phyloP scores from a whole-genome alignment of 2,113 vertebrate species.

The Steatornis caripensis region DNA sequence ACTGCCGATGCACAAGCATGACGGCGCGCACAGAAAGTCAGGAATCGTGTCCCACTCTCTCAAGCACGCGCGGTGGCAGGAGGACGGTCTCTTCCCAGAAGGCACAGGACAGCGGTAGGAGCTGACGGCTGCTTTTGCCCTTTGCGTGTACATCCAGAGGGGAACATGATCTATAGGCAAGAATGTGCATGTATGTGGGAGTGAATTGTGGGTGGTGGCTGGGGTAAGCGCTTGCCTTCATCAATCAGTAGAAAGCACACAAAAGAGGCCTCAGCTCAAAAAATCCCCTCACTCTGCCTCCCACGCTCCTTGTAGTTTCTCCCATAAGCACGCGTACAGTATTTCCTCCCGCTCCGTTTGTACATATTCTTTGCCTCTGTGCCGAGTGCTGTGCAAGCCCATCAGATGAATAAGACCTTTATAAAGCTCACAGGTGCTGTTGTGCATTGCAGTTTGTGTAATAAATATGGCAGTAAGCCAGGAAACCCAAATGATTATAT shows the following conservation, averaged over 20 bases:
- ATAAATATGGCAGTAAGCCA: conserved; percentile 33
- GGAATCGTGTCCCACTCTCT: not conserved
- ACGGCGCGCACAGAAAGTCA: not conserved
- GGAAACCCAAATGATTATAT: not conserved
- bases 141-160: not conserved
- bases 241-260: not conserved
- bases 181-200: accelerated
- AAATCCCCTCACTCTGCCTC: not conserved
- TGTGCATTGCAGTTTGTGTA: not conserved
- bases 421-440: conserved; percentile 46
- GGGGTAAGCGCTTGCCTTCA: accelerated
- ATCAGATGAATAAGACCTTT: conserved; percentile 48
- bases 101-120: not conserved
- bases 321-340: not conserved
- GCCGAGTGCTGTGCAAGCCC: not conserved
- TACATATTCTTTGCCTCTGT: not conserved
- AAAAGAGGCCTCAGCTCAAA: not conserved
- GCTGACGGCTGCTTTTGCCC: accelerated
- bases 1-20: accelerated
- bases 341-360: not conserved
- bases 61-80: accelerated
- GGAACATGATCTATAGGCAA: not conserved
- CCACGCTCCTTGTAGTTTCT: accelerated
- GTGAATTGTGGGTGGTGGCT: not conserved
- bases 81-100: not conserved